A percentile compares a stretch with the other conserved stretches of the same genome.
These are phyloP conservation scores for Rhynchophorus ferrugineus DNA, from an alignment of 1,140 invertebrate genomes.

Conservation along the genomic window DNA sequence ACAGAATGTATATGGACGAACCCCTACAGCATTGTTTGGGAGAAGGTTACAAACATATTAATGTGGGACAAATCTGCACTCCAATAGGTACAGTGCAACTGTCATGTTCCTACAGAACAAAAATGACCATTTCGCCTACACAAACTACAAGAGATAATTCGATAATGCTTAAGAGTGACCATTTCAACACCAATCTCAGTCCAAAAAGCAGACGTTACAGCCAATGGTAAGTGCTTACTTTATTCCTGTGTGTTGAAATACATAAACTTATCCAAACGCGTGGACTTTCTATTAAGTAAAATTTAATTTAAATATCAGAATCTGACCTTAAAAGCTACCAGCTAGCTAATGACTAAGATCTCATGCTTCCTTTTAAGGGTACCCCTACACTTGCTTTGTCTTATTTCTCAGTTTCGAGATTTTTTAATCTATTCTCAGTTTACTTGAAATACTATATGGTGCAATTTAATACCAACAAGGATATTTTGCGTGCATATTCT, in stretches of 20 bases:
- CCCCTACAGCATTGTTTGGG: slow-evolving; percentile 70
- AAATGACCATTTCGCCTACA: slow-evolving; percentile 82
- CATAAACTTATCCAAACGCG: too few species aligned
- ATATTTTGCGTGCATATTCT: too few species aligned
- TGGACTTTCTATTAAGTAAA: too few species aligned
- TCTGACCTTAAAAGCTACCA: too few species aligned
- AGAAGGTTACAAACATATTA: slow-evolving; percentile 64
- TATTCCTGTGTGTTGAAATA: neutral
- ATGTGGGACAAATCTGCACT: slow-evolving; percentile 75
- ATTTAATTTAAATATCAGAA: too few species aligned
- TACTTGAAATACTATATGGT: too few species aligned
- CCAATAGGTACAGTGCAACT: slow-evolving; percentile 73
- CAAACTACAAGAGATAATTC: slow-evolving; percentile 56
- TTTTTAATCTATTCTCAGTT: too few species aligned
- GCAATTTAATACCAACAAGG: too few species aligned
- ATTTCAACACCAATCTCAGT: slow-evolving; percentile 73
- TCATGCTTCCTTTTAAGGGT: too few species aligned
- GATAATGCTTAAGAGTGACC: slow-evolving; percentile 84
- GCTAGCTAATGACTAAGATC: too few species aligned
- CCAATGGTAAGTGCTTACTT: slow-evolving; percentile 46
- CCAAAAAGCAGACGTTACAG: slow-evolving; percentile 55
- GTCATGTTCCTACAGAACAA: slow-evolving; percentile 75
- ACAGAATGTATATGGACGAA: slow-evolving; percentile 80
- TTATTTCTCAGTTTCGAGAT: too few species aligned
- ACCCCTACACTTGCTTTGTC: too few species aligned